Evolutionary conservation across 2,797 vertebrate genomes (phyloP).

Genomic region (Tokudaia muenninki): DNA sequence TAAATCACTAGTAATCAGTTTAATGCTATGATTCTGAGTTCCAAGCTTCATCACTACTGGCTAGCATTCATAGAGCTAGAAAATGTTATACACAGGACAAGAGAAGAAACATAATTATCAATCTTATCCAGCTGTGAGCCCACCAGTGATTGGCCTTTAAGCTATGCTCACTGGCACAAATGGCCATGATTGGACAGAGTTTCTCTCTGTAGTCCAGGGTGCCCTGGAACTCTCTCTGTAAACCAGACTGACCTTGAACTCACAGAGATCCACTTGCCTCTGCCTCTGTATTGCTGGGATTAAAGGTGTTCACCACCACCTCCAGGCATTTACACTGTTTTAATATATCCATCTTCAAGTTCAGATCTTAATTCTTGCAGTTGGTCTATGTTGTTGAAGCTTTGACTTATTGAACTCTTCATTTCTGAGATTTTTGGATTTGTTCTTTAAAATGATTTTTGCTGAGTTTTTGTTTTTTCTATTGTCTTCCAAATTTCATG

Average conservation of each 20-base stretch:
- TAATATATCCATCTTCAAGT: background rate
- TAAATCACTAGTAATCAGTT: background rate
- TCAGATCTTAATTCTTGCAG: background rate
- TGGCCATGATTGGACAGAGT: background rate
- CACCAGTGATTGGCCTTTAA: background rate
- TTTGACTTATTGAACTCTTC: background rate
- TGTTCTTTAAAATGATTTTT: background rate
- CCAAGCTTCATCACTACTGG: background rate
- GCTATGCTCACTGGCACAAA: background rate
- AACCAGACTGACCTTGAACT: no score
- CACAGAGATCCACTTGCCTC: no score
- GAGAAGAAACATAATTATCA: background rate
- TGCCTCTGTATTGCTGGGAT: no score
- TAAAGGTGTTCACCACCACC: no score
- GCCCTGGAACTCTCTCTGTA: background rate
- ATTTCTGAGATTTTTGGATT: background rate
- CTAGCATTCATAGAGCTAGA: background rate
- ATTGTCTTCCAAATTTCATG: background rate
- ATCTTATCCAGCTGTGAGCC: background rate
- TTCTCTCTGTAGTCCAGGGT: background rate
- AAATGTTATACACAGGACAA: background rate
- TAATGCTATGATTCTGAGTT: background rate
- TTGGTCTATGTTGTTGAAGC: background rate
- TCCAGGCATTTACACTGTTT: background rate
- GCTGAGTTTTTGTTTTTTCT: background rate